Conservation (phyloP, 2,888 invertebrate genomes). For the Rhimphoctona megacephalus region DNA sequence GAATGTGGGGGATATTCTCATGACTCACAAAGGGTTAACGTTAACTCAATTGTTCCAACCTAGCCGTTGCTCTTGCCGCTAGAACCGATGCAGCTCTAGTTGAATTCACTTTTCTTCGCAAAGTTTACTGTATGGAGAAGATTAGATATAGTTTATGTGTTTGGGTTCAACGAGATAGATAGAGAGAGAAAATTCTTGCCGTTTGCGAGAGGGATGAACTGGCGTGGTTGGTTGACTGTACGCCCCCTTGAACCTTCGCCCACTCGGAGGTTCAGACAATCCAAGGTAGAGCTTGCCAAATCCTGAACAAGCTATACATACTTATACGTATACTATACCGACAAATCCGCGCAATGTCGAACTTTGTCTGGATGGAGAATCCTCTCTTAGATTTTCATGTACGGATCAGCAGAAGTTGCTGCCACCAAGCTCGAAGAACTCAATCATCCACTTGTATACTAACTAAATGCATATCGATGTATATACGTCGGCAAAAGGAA, state of each 20-base stretch:
- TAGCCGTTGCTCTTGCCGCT: slow-evolving; percentile 15
- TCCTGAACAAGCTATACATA: slow-evolving; percentile 58
- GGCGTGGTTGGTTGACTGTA: slow-evolving; percentile 51
- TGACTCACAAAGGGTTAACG: slow-evolving; percentile 71
- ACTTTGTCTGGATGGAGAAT: slow-evolving; percentile 56
- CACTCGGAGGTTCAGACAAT: slow-evolving; percentile 54
- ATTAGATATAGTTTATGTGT: slow-evolving; percentile 21
- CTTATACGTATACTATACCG: slow-evolving; percentile 29
- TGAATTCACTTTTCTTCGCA: slow-evolving; percentile 57
- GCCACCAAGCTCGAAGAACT: slow-evolving; percentile 49
- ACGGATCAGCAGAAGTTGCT: slow-evolving; percentile 52
- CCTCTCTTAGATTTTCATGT: slow-evolving; percentile 17
- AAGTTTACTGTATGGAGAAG: slow-evolving; percentile 54
- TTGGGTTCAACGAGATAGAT: slow-evolving; percentile 12
- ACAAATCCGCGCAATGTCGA: slow-evolving; percentile 60
- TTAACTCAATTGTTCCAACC: slow-evolving; percentile 77
- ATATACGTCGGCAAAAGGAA: background rate
- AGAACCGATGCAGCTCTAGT: slow-evolving; percentile 71
- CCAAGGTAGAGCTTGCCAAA: slow-evolving; percentile 65
- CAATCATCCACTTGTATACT: slow-evolving; percentile 46
- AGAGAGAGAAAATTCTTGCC: slow-evolving; percentile 16
- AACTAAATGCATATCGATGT: slow-evolving; percentile 1
- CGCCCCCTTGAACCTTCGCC: slow-evolving; percentile 53
- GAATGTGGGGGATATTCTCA: slow-evolving; percentile 52
- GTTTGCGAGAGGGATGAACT: slow-evolving; percentile 44